A percentile compares a stretch with the other conserved stretches of the same genome.
Evolutionary conservation across 2,113 vertebrate species (phyloP).

Genomic region (Aegypius monachus): DNA sequence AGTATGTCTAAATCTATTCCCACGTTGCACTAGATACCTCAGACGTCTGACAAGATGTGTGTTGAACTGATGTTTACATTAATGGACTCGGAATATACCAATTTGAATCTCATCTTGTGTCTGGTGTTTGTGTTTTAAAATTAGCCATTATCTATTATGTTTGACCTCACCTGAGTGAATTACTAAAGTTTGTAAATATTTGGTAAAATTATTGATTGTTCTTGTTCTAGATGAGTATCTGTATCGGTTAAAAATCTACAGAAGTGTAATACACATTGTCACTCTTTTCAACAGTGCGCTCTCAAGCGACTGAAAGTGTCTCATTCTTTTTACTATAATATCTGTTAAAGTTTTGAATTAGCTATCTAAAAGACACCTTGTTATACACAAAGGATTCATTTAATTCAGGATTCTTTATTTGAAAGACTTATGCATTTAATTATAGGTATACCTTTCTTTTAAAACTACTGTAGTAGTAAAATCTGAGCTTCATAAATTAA

Average conservation of each 20-base stretch:
- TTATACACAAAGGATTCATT: not conserved
- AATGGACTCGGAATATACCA: not conserved
- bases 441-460: constrained; percentile 38
- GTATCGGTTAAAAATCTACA: not conserved
- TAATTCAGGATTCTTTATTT: constrained; percentile 24
- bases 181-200: not conserved
- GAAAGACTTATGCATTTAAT: not conserved
- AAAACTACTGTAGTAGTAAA: constrained; percentile 31
- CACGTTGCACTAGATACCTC: not conserved
- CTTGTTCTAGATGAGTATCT: not conserved
- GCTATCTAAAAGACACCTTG: not conserved
- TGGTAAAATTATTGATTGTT: not conserved
- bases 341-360: not conserved
- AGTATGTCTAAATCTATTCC: not conserved
- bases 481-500: constrained; percentile 35
- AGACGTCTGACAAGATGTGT: not conserved
- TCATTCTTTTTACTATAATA: not conserved
- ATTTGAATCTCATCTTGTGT: not conserved
- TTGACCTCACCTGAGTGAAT: not conserved
- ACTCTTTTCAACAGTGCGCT: not conserved
- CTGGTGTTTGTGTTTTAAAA: not conserved
- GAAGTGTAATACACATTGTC: not conserved
- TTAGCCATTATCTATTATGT: not conserved
- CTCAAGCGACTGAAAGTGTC: not conserved
- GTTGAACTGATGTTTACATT: not conserved